Evolutionary conservation across 2,888 invertebrate genomes (phyloP).

Genomic region (Caenorhabditis drosophilae): DNA sequence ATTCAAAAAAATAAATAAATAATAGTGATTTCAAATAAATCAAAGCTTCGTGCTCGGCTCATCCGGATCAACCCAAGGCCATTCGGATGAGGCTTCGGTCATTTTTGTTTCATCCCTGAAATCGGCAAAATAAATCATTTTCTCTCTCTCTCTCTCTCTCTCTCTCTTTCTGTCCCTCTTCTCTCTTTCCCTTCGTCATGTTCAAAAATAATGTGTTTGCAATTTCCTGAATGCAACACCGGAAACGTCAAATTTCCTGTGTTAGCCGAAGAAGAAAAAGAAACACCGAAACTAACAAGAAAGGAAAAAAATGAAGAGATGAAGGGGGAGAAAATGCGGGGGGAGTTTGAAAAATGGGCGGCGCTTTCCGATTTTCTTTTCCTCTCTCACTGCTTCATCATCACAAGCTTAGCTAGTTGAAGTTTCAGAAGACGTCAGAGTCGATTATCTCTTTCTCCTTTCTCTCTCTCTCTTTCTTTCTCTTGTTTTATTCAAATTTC

Average conservation of each 20-base stretch:
- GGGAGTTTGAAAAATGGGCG: too few relatives aligned
- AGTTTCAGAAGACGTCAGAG: too few relatives aligned
- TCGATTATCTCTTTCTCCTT: not conserved
- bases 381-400: too few relatives aligned
- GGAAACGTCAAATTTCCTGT: too few relatives aligned
- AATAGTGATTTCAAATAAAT: slow-evolving; percentile 7
- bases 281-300: too few relatives aligned
- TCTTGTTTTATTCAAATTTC: not conserved
- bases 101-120: slow-evolving; percentile 41
- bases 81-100: slow-evolving; percentile 34
- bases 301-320: too few relatives aligned
- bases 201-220: not conserved
- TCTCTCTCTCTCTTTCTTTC: slow-evolving; percentile 2
- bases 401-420: too few relatives aligned
- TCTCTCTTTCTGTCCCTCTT: slow-evolving; percentile 7
- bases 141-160: slow-evolving; percentile 17
- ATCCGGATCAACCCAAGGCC: slow-evolving; percentile 62
- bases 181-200: slow-evolving; percentile 14
- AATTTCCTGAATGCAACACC: too few relatives aligned
- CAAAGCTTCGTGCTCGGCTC: slow-evolving; percentile 60
- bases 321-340: too few relatives aligned
- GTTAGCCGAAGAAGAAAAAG: too few relatives aligned
- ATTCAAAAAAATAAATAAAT: not conserved
- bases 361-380: too few relatives aligned
- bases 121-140: slow-evolving; percentile 30